Conservation (phyloP, 2,113 vertebrate species). For the Zosterops hypoxanthus region DNA sequence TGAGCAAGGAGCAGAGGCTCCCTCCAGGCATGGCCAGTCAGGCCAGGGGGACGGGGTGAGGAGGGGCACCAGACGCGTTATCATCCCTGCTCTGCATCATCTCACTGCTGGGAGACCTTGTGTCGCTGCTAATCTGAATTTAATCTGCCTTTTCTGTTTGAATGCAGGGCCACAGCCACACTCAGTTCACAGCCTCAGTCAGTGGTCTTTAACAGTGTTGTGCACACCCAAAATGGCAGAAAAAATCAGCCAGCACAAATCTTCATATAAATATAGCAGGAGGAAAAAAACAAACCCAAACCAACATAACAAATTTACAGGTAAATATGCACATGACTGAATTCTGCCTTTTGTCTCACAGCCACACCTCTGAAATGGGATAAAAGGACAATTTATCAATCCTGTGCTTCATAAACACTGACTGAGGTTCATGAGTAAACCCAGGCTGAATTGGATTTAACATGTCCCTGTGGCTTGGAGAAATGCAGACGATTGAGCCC, state of each 20-base stretch:
- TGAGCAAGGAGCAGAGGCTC: background rate
- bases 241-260: background rate
- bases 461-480: background rate
- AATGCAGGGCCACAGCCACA: background rate
- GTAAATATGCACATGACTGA: background rate
- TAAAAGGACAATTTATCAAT: background rate
- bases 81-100: background rate
- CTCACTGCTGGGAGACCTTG: background rate
- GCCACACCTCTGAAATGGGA: background rate
- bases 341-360: background rate
- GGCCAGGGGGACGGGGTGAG: background rate
- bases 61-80: fast-evolving
- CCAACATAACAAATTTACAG: background rate
- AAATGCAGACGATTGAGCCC: background rate
- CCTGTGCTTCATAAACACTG: background rate
- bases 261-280: background rate
- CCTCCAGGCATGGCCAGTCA: fast-evolving
- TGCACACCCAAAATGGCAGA: background rate
- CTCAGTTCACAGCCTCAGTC: background rate
- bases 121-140: fast-evolving
- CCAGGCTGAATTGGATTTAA: background rate
- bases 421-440: background rate
- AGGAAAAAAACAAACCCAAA: background rate
- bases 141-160: background rate
- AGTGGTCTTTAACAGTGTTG: background rate